Conservation (phyloP, 2,888 invertebrate genomes). For the Raillietiella orientalis region DNA sequence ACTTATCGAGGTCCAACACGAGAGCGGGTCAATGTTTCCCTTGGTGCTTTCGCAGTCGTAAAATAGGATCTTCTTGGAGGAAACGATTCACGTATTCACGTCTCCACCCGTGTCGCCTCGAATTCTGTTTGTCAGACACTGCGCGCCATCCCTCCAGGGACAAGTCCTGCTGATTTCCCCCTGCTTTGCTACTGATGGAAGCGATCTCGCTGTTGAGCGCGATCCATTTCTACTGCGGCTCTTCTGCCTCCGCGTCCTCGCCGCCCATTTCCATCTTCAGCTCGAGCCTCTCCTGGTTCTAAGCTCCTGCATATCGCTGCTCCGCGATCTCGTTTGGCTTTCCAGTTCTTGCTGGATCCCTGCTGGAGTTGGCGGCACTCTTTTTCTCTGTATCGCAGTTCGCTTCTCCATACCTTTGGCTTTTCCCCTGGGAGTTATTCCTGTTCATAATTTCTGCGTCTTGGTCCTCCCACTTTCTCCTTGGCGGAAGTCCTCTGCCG, state of each 20-base stretch:
- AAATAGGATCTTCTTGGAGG: constrained; percentile 84
- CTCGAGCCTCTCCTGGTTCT: constrained; percentile 10
- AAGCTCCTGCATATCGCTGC: too few species aligned
- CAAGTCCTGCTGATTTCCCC: constrained; percentile 28
- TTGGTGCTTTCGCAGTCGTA: constrained; percentile 82
- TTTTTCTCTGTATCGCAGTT: too few species aligned
- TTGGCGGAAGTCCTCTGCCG: too few species aligned
- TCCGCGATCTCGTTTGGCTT: too few species aligned
- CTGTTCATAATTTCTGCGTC: too few species aligned
- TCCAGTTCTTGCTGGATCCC: too few species aligned
- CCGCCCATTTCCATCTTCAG: constrained; percentile 88
- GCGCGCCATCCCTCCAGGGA: constrained; percentile 80
- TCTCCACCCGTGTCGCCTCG: constrained; percentile 80
- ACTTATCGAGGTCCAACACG: constrained; percentile 84
- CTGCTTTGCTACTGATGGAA: constrained; percentile 50
- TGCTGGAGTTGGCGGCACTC: too few species aligned
- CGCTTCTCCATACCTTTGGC: too few species aligned
- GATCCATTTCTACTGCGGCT: constrained; percentile 36
- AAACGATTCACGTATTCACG: constrained; percentile 88
- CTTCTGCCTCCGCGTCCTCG: constrained; percentile 85
- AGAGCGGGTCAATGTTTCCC: too few species aligned
- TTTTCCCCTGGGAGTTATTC: too few species aligned
- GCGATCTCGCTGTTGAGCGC: constrained; percentile 53
- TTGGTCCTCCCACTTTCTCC: too few species aligned
- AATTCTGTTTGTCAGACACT: constrained; percentile 79